A percentile compares a stretch with the other conserved stretches of the same genome.
Evolutionary conservation across 1,140 invertebrate genomes (phyloP).

Genomic region (Diachasma alloeum): DNA sequence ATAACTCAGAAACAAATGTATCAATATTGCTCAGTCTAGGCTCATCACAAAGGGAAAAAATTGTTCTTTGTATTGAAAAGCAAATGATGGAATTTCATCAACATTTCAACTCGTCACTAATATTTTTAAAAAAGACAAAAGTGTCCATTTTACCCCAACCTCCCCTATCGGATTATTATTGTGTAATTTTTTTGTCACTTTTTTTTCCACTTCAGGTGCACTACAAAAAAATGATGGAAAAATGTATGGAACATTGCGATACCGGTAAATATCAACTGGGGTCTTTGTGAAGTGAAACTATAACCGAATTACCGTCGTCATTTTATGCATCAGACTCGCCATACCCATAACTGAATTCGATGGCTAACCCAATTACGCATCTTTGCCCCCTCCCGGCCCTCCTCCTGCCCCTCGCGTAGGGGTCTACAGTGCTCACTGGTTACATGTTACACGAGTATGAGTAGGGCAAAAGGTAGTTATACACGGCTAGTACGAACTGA

Average conservation of each 20-base stretch:
- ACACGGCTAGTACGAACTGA: not conserved
- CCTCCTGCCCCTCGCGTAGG: not conserved
- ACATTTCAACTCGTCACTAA: too few species aligned
- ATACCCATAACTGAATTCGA: conserved; percentile 59
- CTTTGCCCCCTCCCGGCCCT: conserved; percentile 42
- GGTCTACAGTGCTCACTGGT: not conserved
- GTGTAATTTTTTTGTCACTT: not conserved
- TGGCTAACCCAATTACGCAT: conserved; percentile 59
- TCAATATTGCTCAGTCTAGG: too few species aligned
- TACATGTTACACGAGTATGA: not conserved
- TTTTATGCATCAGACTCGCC: conserved; percentile 61
- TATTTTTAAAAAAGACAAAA: too few species aligned
- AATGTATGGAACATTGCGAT: not conserved
- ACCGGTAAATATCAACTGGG: not conserved
- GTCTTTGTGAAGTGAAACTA: conserved; percentile 57
- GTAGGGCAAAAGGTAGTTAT: not conserved
- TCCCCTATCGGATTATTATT: too few species aligned
- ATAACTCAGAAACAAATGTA: too few species aligned
- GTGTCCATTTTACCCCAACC: too few species aligned
- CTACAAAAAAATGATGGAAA: not conserved
- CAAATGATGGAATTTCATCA: too few species aligned
- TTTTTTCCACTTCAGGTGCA: not conserved
- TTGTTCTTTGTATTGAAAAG: too few species aligned
- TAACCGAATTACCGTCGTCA: conserved; percentile 58
- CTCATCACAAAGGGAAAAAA: too few species aligned